Evolutionary conservation across 2,888 invertebrate genomes (phyloP).

Genomic region (Watsonalla binaria): DNA sequence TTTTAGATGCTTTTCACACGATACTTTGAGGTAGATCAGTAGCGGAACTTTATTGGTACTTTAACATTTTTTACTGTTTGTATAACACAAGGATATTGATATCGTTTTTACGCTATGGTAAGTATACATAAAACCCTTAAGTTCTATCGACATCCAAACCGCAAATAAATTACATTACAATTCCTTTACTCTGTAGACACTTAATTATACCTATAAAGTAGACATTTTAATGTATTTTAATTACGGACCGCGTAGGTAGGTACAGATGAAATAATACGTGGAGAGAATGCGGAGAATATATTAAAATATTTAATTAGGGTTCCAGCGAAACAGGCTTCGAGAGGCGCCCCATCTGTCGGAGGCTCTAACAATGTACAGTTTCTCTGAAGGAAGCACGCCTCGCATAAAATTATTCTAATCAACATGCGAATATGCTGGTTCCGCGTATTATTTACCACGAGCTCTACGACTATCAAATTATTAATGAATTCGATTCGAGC

Average conservation of each 20-base stretch:
- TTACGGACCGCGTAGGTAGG: slow-evolving; percentile 34
- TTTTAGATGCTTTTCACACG: slow-evolving; percentile 39
- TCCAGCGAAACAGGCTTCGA: slow-evolving; percentile 45
- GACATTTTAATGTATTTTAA: slow-evolving; percentile 28
- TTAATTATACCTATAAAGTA: background rate
- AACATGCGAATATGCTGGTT: slow-evolving; percentile 53
- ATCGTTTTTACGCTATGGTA: background rate
- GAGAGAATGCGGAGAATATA: slow-evolving; percentile 58
- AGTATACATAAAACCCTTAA: background rate
- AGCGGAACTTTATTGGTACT: slow-evolving; percentile 28
- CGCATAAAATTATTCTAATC: slow-evolving; percentile 57
- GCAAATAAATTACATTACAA: background rate
- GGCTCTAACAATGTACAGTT: slow-evolving; percentile 51
- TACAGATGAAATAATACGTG: slow-evolving; percentile 37
- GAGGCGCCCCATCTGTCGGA: slow-evolving; percentile 46
- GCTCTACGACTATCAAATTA: slow-evolving; percentile 33
- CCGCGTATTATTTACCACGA: slow-evolving; percentile 33
- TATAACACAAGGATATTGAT: slow-evolving; percentile 12
- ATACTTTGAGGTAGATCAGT: slow-evolving; percentile 38
- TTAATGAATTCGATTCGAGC: slow-evolving; percentile 38
- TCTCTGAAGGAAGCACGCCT: slow-evolving; percentile 47
- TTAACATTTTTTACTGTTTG: slow-evolving; percentile 14
- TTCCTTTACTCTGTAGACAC: slow-evolving; percentile 4
- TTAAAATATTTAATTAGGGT: slow-evolving; percentile 71
- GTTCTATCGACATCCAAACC: background rate